Evolutionary conservation across 2,113 vertebrate genomes (phyloP).

Genomic region (Perca fluviatilis): DNA sequence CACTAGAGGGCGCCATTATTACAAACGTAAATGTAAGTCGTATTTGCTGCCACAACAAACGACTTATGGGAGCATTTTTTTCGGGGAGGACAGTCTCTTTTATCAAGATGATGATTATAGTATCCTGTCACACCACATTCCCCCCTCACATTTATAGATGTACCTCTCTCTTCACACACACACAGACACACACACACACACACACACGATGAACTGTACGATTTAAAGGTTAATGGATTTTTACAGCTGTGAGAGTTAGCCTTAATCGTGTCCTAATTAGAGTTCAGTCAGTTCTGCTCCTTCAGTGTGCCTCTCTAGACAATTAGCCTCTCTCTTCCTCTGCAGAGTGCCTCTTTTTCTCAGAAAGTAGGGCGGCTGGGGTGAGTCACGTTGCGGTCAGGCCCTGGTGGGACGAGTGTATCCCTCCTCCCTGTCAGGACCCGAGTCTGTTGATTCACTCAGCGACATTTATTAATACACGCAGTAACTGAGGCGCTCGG

Average conservation of each 20-base stretch:
- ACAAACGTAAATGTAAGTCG: no score
- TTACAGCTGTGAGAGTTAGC: conserved; percentile 65
- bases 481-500: background rate
- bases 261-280: conserved; percentile 74
- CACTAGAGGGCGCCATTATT: no score
- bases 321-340: conserved; percentile 49
- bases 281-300: conserved; percentile 62
- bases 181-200: conserved; percentile 38
- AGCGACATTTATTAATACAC: conserved; percentile 33
- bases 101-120: no score
- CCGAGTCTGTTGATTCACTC: conserved; percentile 12
- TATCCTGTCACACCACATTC: no score
- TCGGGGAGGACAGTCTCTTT: no score
- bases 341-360: conserved; percentile 4
- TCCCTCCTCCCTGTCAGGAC: conserved; percentile 50
- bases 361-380: conserved; percentile 47
- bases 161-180: conserved; percentile 5
- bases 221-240: conserved; percentile 77
- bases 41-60: no score
- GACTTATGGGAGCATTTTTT: no score
- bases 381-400: conserved; percentile 34
- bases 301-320: conserved; percentile 48
- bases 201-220: conserved; percentile 60
- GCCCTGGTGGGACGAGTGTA: conserved; percentile 4
- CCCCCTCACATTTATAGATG: background rate